Evolutionary conservation across 2,113 vertebrate species (phyloP), one percentile per base, ranked within the genome.

Genomic region (Leuciscus idus): DNA sequence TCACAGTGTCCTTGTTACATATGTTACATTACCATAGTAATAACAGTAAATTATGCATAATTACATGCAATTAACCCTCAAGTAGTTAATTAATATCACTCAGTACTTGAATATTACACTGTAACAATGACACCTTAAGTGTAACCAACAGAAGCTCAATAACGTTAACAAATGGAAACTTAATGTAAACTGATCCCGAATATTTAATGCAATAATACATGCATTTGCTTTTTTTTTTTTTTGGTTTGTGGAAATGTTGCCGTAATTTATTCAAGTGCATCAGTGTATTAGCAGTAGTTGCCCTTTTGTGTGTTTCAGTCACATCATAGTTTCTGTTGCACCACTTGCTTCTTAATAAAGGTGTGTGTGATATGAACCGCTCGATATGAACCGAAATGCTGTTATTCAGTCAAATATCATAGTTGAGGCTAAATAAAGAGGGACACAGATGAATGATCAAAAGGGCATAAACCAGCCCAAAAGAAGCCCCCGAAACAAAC

Each of bases 401-500:
- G 72, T 85, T 59, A 83, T 68, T 61, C 79, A 83, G 30, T 39
- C 68, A 79, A 85, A 89, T 89, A 68, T 83, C 75, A 79, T 76
- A 43, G 61, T 73, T 43, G 26, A 48, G 68, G 36, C 77, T 81
- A 70, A 48, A 83, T 36, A 82, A 43, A 70, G 21, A 62, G 78
- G 23, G 39, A 39, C 6, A 68, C 52, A 85, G 66, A 68, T 82
- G 80, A 84, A 36, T 28, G 39, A 73, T 72, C 39, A 64, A 23
- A 83, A 84, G 82, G 62, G 62, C 62, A 83, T 66, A 79, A 75
- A 79, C 17, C 33, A 48, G 74, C 61, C 83, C 86, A 43, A 79
- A 79, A 87, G 84, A 89, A 66, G 43, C 50, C 62, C 79, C 74
- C 75, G 33, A 57, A 83, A 73, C 80, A 85, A 89, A 78, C 86